Base-by-base conservation (phyloP, 2,113 vertebrate genomes). In the Catharus minimus region DNA sequence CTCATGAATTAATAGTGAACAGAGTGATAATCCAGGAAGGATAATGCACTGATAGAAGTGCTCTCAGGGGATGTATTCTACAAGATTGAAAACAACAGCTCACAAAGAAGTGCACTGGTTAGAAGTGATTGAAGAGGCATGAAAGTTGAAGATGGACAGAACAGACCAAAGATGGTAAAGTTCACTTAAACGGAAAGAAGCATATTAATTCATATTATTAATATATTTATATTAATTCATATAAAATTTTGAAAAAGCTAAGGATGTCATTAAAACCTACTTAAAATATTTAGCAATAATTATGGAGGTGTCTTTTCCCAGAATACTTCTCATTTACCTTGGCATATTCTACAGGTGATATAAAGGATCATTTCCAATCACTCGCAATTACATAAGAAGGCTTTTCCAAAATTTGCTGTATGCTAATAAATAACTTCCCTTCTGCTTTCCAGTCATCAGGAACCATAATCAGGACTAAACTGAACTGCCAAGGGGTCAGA, bases 1-100 rank as follows among this genome's bases (percentile, higher is more conserved):
- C 66, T 90, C 74, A 94, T 61, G 92, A 92, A 95, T 91, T 94
- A 91, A 95, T 88, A 64, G 52, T 72, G 92, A 91, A 74, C n/a
- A 13, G 82, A 89, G 44, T 26, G 43, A 90, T 92, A 94, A 94
- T 90, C 80, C 94, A 90, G 90, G 86, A 84, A 92, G 91, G 82
- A 87, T 90, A 94, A 94, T 89, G 87, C 82, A 88, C 60, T 88
- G 80, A 88, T 56, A 66, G 81, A 94, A 89, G 68, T 73, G 38
- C 57, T 90, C 79, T 88, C 76, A 19, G 24, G 71, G 85, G 93
- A 90, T 73, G 27, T 62, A 90, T 90, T 75, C 75, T 66, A 90
- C 87, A 88, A 83, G 73, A 81, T 11, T 72, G 91, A 84, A 93
- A 92, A 94, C 88, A 96, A 84, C 58, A 90, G 62, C 62, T 90